Evolutionary conservation across 2,113 vertebrate genomes (phyloP), one percentile per base, ranked within the genome.

Genomic region (Macquaria australasica): DNA sequence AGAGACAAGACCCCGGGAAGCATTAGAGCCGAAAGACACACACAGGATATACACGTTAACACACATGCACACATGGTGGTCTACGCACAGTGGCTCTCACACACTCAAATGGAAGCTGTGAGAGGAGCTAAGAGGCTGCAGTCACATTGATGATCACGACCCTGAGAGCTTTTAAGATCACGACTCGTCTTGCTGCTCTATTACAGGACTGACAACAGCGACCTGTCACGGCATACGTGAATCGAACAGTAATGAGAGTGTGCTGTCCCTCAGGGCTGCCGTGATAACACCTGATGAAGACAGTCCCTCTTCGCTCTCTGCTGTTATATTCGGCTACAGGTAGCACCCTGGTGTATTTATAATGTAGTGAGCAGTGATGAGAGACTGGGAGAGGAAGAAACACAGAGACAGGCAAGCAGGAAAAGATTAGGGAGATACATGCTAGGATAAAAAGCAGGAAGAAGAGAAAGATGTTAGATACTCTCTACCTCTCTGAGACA

Each of bases 81-180:
- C 81, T 25, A 14, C 77, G 63, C 60, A 69, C 51, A 39, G 51
- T 11, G 11, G 67, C 50, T 34, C 55, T 45, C 59, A n/a, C 83
- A 56, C 53, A 71, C 75, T 83, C 64, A 78, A 50, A 80, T 39
- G 34, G 48, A 79, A 75, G 73, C 60, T 45, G 68, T 39, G 10
- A 15, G 41, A 71, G 64, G 66, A 70, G 63, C 43, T 43, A 31
- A 86, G 43, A 82, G 73, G 67, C 84, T 75, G 75, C 73, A 78
- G 87, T 85, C 83, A 89, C 41, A 59, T 20, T 73, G 45, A 51
- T 9, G 45, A 81, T 84, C 64, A 39, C 0, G 8, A 82, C 76
- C 76, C 56, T 0, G 10, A 18, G 31, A 63, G 81, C 76, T 88
- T 79, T 78, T 34, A 84, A 58, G 59, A 79, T 73, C 86, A 59